Conservation (phyloP, 1,140 invertebrate species). For the Listronotus bonariensis region DNA sequence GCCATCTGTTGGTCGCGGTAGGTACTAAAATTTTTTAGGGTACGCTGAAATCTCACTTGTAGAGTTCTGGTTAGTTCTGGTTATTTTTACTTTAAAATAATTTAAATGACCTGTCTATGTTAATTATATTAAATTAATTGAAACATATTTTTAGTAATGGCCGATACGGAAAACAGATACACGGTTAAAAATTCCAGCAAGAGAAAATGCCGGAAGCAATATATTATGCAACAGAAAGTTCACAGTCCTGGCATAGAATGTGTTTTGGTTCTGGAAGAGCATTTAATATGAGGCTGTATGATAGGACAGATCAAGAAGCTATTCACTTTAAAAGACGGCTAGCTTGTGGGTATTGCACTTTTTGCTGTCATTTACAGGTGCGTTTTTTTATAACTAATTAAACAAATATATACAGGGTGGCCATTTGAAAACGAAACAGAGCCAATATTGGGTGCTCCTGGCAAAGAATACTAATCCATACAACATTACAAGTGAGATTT, state of each 20-base stretch:
- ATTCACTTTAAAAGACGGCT: constrained; percentile 62
- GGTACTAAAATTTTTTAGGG: too few species aligned
- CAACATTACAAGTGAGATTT: too few species aligned
- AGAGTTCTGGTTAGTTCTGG: too few species aligned
- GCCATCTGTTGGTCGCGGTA: too few species aligned
- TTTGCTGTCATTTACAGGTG: constrained; percentile 49
- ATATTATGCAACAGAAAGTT: constrained; percentile 66
- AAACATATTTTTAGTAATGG: constrained; percentile 44
- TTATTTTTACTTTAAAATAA: too few species aligned
- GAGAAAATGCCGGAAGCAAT: constrained; percentile 59
- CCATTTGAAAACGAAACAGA: too few species aligned
- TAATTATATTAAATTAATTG: constrained; percentile 6
- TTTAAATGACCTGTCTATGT: too few species aligned
- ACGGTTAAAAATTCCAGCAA: constrained; percentile 64
- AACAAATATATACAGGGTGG: too few species aligned
- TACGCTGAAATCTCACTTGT: too few species aligned
- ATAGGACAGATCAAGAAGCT: constrained; percentile 68
- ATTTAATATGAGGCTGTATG: constrained; percentile 65
- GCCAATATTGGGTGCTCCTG: too few species aligned
- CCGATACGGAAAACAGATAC: constrained; percentile 66
- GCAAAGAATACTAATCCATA: too few species aligned
- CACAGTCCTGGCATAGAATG: constrained; percentile 60
- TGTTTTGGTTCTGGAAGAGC: constrained; percentile 64
- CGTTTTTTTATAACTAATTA: constrained; percentile 2
- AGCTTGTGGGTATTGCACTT: constrained; percentile 55